Conservation (phyloP, 2,113 vertebrate genomes). For the Cepphus grylle region DNA sequence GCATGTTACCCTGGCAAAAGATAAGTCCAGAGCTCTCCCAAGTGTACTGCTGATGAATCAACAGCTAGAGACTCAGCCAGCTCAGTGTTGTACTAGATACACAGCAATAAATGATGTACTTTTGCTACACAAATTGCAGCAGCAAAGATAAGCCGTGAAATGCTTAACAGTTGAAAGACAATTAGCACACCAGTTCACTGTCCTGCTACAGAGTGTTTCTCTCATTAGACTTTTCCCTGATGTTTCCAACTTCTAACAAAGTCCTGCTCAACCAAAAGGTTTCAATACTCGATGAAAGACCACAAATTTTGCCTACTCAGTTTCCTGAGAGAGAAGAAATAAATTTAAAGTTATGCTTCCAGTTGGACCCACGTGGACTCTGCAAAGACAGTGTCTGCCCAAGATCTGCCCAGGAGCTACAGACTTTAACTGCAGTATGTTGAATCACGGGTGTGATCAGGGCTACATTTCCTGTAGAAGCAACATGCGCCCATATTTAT, state of each 20-base stretch:
- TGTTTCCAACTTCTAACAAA: neutral
- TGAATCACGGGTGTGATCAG: neutral
- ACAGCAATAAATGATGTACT: neutral
- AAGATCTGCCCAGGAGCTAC: neutral
- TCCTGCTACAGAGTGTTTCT: neutral
- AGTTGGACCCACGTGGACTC: neutral
- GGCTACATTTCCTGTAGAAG: neutral
- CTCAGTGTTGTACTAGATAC: neutral
- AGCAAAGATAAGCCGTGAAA: fast-evolving
- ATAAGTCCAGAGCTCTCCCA: conserved; percentile 54
- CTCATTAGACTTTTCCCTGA: neutral
- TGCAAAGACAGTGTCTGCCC: neutral
- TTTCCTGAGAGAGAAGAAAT: neutral
- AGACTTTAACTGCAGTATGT: neutral
- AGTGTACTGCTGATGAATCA: conserved; percentile 41
- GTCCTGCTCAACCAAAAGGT: neutral
- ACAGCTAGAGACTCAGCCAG: neutral
- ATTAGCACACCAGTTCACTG: neutral
- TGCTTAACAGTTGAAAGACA: neutral
- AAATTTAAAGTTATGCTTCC: neutral
- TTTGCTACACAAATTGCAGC: neutral
- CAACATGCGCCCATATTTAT: neutral
- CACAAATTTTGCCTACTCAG: neutral
- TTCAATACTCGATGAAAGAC: neutral
- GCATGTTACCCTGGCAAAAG: neutral